Evolutionary conservation across 1,140 invertebrate species (phyloP).

Genomic region (Pseudomyrmex dendroicus): DNA sequence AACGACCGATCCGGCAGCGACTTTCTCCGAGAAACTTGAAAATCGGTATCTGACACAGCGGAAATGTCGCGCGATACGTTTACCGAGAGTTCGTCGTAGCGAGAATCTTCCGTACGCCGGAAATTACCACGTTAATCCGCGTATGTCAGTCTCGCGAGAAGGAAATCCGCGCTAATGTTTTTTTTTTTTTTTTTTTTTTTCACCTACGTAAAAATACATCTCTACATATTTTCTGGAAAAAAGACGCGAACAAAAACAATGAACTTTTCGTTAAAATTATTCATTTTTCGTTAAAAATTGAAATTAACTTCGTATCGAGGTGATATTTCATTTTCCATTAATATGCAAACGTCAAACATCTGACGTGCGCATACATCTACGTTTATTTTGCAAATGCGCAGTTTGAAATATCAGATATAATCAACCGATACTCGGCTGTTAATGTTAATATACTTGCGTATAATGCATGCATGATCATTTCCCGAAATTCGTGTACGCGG

Average conservation of each 20-base stretch:
- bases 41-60: neutral
- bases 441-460: neutral
- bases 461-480: neutral
- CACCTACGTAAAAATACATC: no score
- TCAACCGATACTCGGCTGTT: no score
- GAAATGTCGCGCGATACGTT: neutral
- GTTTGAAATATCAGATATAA: neutral
- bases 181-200: no score
- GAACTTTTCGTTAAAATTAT: neutral
- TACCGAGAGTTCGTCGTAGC: slow-evolving; percentile 4
- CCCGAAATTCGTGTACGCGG: neutral
- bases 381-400: neutral
- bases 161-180: neutral
- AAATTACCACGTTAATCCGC: slow-evolving; percentile 21
- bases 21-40: slow-evolving; percentile 37
- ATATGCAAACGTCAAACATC: neutral
- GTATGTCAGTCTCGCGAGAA: neutral
- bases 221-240: neutral
- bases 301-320: neutral
- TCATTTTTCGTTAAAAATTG: neutral
- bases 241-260: neutral
- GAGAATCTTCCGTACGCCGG: slow-evolving; percentile 1
- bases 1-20: neutral
- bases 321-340: neutral
- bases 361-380: neutral